Evolutionary conservation across 1,140 invertebrate species (phyloP), one percentile per base, ranked within the genome.

Genomic region (Diorhabda carinulata): DNA sequence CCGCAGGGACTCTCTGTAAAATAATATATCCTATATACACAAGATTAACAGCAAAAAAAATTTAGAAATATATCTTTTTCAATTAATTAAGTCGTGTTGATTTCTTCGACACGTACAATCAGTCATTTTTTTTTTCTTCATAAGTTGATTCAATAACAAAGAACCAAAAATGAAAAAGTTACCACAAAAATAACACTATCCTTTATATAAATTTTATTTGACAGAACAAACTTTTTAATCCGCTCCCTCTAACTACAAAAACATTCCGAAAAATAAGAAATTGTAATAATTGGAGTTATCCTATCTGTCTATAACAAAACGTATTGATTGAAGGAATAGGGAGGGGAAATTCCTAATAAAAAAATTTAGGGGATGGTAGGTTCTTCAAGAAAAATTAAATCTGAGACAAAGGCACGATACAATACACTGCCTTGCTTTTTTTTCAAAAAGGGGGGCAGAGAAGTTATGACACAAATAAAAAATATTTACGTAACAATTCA

Each of bases 1-100:
- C 78, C 78, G 72, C 78, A 78, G 78, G 78, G 77, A 77, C 75
- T 78, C 77, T 73, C 61, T 72, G 70, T 74, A 77, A 73, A 73
- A 70, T 70, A 59, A 75, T 74, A 67, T 67, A 57, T 60, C 10
- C 5, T 71, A 75, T 73, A 67, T 72, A 75, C 73, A 72, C 70
- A 75, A 59, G 56, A 67, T 47, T 66, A 76, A 76, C 72, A 74
- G 70, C 69, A 75, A 75, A 77, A 74, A 67, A 74, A 72, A 61
- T 66, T 70, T 68, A 75, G 70, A 62, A 73, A 72, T 61, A 72
- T 72, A 62, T 69, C 67, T 25, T 25, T 25, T 25, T 25, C 25
- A 25, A 25, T 25, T 25, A 72, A 71, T 74, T 73, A 75, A 73
- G 69, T 70, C 67, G 63, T 68, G 72, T 61, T 64, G 70, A 71